A percentile compares a stretch with the other conserved stretches of the same genome.
Conservation (phyloP, 23 tunicate species). For the Aplidium turbinatum region DNA sequence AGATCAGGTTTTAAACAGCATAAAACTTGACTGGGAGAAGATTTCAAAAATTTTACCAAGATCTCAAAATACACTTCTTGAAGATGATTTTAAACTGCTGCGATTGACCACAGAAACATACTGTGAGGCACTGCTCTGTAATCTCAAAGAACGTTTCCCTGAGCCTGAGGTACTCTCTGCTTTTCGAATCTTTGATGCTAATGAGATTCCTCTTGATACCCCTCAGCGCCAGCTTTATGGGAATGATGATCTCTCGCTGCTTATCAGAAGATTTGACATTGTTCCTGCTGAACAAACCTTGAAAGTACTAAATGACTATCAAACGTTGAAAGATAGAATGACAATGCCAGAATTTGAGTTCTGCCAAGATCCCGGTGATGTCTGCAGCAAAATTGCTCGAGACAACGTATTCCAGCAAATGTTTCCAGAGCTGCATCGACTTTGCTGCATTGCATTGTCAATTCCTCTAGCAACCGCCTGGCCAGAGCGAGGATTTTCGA, state of each 20-base stretch:
- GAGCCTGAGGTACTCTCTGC: constrained; percentile 17
- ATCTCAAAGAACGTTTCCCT: constrained; percentile 22
- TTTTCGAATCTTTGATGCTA: constrained; percentile 20
- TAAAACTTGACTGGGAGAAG: constrained; percentile 19
- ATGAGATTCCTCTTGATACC: constrained; percentile 25
- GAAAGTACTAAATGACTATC: constrained; percentile 15
- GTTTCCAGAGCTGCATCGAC: constrained; percentile 13
- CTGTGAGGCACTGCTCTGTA: constrained; percentile 21
- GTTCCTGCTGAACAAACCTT: constrained; percentile 3
- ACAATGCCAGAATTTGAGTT: constrained; percentile 3
- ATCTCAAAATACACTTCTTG: constrained; percentile 16
- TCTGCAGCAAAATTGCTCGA: constrained; percentile 7
- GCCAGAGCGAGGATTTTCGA: constrained; percentile 16
- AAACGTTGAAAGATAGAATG: constrained; percentile 1
- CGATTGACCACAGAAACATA: constrained; percentile 10
- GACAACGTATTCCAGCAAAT: neutral
- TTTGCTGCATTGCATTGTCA: constrained; percentile 15
- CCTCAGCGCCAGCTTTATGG: constrained; percentile 12
- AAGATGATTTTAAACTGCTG: constrained; percentile 21
- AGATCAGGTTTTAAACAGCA: constrained; percentile 24
- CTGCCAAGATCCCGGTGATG: constrained; percentile 8
- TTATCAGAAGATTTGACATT: constrained; percentile 2
- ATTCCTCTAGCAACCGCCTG: neutral
- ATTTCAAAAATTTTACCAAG: constrained; percentile 26
- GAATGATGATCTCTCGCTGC: constrained; percentile 5